These are phyloP conservation scores for Drosophila serrata DNA, from an alignment of 1,140 invertebrate species.

Conservation along the genomic window DNA sequence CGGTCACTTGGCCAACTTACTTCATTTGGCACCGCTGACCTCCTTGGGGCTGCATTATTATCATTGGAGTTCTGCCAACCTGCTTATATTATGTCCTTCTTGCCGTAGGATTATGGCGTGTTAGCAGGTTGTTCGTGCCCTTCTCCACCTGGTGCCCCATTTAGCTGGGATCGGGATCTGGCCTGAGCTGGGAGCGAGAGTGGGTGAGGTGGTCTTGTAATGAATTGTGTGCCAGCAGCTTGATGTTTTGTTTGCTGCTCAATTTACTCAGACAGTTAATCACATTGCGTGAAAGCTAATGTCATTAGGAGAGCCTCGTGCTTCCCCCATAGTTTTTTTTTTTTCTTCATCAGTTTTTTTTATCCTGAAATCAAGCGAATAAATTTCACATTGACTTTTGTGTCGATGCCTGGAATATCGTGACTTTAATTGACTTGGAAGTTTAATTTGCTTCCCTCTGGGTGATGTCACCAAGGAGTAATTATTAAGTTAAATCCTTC, in stretches of 20 bases:
- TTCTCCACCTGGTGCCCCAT: slow-evolving; percentile 11
- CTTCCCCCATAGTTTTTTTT: slow-evolving; percentile 7
- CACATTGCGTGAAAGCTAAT: slow-evolving; percentile 55
- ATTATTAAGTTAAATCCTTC: background rate
- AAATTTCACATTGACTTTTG: slow-evolving; percentile 19
- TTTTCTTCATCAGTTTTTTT: background rate
- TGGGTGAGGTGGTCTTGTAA: slow-evolving; percentile 42
- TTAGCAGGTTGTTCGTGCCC: slow-evolving; percentile 64
- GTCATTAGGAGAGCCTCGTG: slow-evolving; percentile 40
- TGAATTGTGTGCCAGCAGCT: slow-evolving; percentile 56
- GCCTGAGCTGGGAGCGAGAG: background rate
- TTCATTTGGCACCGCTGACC: slow-evolving; percentile 67
- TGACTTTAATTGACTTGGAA: slow-evolving; percentile 17
- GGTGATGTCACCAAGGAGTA: background rate
- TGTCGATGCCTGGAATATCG: slow-evolving; percentile 18
- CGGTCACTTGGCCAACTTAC: slow-evolving; percentile 52
- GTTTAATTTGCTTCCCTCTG: background rate
- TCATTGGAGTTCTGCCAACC: slow-evolving; percentile 65
- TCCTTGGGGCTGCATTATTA: slow-evolving; percentile 74
- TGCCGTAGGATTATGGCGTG: slow-evolving; percentile 70
- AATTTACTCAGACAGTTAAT: slow-evolving; percentile 59
- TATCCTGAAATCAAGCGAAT: slow-evolving; percentile 13
- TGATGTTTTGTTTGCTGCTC: slow-evolving; percentile 50
- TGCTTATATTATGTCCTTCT: slow-evolving; percentile 63
- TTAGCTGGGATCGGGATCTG: background rate